These are phyloP conservation scores for Bellardia pandia DNA, from an alignment of 2,888 invertebrate species.

Conservation along the genomic window DNA sequence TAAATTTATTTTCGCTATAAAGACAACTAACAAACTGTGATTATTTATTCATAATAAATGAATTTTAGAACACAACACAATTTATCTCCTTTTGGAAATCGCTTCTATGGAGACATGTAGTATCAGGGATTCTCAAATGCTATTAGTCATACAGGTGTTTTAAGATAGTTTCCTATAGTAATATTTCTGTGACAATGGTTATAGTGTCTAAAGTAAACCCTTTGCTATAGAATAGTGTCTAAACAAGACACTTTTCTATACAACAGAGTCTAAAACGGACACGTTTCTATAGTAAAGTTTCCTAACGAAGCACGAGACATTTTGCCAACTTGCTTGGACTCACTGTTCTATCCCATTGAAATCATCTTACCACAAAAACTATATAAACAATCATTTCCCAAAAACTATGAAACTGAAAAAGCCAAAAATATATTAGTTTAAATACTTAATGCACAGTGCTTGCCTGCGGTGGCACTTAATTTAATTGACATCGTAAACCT, in stretches of 20 bases:
- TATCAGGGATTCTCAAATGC: constrained; percentile 1
- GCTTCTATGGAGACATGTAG: neutral
- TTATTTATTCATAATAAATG: constrained; percentile 43
- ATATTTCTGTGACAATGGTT: too few relatives aligned
- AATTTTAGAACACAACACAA: neutral
- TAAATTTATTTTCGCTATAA: constrained; percentile 26
- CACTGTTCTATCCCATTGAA: constrained; percentile 5
- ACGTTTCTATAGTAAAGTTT: neutral
- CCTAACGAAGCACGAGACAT: too few relatives aligned
- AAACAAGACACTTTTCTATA: too few relatives aligned
- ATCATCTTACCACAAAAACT: neutral
- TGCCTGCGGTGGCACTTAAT: constrained; percentile 84
- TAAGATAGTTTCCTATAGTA: neutral
- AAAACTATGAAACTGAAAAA: constrained; percentile 56
- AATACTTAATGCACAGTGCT: constrained; percentile 58
- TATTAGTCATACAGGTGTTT: neutral
- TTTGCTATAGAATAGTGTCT: too few relatives aligned
- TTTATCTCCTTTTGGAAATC: neutral
- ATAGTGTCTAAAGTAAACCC: too few relatives aligned
- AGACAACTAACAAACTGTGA: constrained; percentile 12
- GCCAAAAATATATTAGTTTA: constrained; percentile 55
- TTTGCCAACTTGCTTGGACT: neutral
- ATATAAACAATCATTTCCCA: neutral
- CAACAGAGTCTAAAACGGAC: too few relatives aligned
- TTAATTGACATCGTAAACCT: constrained; percentile 83